phyloP scores from a whole-genome alignment of 2,888 invertebrate species.

The Melanophora roralis region DNA sequence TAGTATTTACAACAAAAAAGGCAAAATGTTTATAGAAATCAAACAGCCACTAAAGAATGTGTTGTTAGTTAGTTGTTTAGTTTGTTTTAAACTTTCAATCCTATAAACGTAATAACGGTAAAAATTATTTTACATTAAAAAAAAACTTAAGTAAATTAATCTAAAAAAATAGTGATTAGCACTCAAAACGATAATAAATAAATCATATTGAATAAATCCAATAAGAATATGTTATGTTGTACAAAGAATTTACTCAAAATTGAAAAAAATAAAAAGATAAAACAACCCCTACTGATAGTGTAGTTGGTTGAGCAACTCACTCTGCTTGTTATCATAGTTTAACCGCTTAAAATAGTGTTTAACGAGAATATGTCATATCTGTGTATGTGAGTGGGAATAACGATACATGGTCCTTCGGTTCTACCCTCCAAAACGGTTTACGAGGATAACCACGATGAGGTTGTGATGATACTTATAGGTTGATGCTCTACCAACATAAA shows the following conservation, averaged over 20 bases:
- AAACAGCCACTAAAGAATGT: background rate
- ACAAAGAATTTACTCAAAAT: conserved; percentile 33
- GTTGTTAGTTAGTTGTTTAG: conserved; percentile 19
- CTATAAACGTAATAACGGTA: conserved; percentile 38
- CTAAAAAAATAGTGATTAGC: background rate
- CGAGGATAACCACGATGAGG: background rate
- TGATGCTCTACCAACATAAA: conserved; percentile 33
- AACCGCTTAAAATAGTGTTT: conserved; percentile 10
- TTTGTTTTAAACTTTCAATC: conserved; percentile 42
- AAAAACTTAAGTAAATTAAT: background rate
- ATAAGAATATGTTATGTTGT: conserved; percentile 24
- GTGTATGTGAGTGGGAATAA: conserved; percentile 30
- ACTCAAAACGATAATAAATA: no score
- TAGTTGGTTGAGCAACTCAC: conserved; percentile 43
- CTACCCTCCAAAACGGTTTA: conserved; percentile 50
- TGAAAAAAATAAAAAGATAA: conserved; percentile 5
- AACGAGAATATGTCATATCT: background rate
- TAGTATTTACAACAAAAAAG: conserved; percentile 10
- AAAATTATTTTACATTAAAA: conserved; percentile 4
- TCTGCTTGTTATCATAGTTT: conserved; percentile 23
- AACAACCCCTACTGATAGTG: conserved; percentile 60
- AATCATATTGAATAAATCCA: background rate
- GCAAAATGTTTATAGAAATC: background rate
- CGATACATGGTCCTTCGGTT: conserved; percentile 47
- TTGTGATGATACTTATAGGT: conserved; percentile 45